Base-by-base conservation (phyloP, 2,888 invertebrate genomes). In the Drosophila planitibia region DNA sequence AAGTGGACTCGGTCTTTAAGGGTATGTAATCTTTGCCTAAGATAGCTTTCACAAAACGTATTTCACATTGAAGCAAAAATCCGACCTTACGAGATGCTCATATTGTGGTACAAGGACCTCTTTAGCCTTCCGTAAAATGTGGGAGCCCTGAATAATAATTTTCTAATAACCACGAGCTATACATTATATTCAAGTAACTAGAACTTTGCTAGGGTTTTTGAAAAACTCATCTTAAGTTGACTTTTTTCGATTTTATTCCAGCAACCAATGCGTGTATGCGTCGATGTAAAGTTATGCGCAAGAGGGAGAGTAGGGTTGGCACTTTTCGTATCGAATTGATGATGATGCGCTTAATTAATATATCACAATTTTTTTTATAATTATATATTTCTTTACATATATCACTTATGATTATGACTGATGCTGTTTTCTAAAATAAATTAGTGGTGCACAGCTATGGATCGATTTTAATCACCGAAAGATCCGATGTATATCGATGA, bases 401-500 rank as follows among this genome's bases (percentile, higher is more conserved):
- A 51, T 28, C 19, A 28, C n/a, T 22, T 33, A n/a, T 30, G 30
- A 30, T n/a, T 52, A 19, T n/a, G 30, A 1, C n/a, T 52, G 9
- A n/a, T 16, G 9, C 14, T 30, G 10, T 52, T 52, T 52, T n/a
- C 30, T 52, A 52, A n/a, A 30, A 30, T 47, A 7, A 30, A 52
- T 30, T 52, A 52, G 52, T 28, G 52, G 19, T 32, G 49, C 16
- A 49, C 49, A 28, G 4, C 28, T 49, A 28, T 49, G n/a, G 6
- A 12, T 52, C 6, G 2, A 30, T 52, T 19, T 52, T 19, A 52
- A n/a, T 3, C 12, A 10, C 19, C 22, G 7, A 25, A 25, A 47
- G 25, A 49, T 49, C 28, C 19, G 51, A 51, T 28, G 28, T 30
- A 30, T 51, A 52, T 52, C 52, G 52, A 52, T 52, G 6, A 6